Evolutionary conservation across 2,888 invertebrate genomes (phyloP).

Genomic region (Mylabris sibirica): DNA sequence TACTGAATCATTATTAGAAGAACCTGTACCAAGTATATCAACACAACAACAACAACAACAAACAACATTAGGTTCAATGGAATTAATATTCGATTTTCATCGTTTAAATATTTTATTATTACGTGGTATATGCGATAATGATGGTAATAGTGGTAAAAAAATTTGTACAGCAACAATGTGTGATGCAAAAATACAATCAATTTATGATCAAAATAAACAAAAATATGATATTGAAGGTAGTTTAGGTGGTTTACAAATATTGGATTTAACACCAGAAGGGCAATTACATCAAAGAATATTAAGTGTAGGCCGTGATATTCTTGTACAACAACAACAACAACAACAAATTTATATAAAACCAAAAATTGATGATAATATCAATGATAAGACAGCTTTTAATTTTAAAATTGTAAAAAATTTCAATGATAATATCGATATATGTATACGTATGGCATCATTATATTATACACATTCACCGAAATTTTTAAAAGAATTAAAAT

Average conservation of each 20-base stretch:
- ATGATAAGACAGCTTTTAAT: conserved; percentile 63
- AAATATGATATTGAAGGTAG: conserved; percentile 76
- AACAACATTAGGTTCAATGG: conserved; percentile 70
- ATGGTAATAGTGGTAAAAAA: conserved; percentile 78
- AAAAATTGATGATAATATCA: conserved; percentile 48
- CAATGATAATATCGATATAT: conserved; percentile 51
- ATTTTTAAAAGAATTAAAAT: conserved; percentile 83
- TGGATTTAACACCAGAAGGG: conserved; percentile 87
- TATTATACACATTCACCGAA: conserved; percentile 93
- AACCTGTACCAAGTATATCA: conserved; percentile 29
- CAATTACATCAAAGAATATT: conserved; percentile 85
- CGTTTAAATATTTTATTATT: conserved; percentile 87
- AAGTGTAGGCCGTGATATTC: conserved; percentile 81
- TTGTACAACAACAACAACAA: conserved; percentile 48
- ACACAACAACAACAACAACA: neutral
- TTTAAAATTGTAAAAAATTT: conserved; percentile 62
- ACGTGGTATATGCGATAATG: conserved; percentile 79
- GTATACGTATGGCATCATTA: conserved; percentile 82
- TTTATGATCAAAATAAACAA: conserved; percentile 66
- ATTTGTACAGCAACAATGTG: conserved; percentile 94
- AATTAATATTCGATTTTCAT: conserved; percentile 92
- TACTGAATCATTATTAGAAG: conserved; percentile 51
- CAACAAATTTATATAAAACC: conserved; percentile 58
- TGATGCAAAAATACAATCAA: conserved; percentile 88
- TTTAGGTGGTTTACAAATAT: conserved; percentile 88